A percentile compares a stretch with the other conserved stretches of the same genome.
These are phyloP conservation scores for Ptychochromis oligacanthus DNA, from an alignment of 2,113 vertebrate species.

Conservation along the genomic window DNA sequence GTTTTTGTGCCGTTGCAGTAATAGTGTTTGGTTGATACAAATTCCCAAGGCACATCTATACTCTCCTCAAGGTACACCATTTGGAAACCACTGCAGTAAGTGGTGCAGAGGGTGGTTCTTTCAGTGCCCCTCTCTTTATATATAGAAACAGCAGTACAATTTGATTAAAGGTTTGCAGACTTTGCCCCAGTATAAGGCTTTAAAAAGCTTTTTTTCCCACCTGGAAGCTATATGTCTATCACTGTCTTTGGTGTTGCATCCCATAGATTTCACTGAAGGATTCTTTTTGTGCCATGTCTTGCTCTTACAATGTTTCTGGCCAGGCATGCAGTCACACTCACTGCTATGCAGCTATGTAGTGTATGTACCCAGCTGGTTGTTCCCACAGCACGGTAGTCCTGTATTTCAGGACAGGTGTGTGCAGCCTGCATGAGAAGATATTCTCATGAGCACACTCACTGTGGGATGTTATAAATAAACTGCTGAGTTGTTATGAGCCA, in stretches of 20 bases:
- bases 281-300: neutral
- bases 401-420: conserved; percentile 62
- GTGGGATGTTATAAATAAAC: conserved; percentile 74
- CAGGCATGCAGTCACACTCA: neutral
- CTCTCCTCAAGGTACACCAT: neutral
- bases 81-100: neutral
- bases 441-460: conserved; percentile 49
- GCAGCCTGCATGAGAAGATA: conserved; percentile 42
- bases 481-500: conserved; percentile 72
- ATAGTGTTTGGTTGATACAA: neutral
- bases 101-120: neutral
- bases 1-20: neutral
- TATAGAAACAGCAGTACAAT: neutral
- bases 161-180: neutral
- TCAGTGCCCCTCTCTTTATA: neutral
- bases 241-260: neutral
- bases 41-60: neutral
- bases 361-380: conserved; percentile 28
- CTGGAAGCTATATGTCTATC: neutral
- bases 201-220: neutral
- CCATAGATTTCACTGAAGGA: neutral
- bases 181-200: neutral
- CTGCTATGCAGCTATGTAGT: conserved; percentile 1
- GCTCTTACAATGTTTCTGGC: neutral
- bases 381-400: conserved; percentile 35